Conservation (phyloP, 2,113 vertebrate genomes). For the Coregonus clupeaformis region DNA sequence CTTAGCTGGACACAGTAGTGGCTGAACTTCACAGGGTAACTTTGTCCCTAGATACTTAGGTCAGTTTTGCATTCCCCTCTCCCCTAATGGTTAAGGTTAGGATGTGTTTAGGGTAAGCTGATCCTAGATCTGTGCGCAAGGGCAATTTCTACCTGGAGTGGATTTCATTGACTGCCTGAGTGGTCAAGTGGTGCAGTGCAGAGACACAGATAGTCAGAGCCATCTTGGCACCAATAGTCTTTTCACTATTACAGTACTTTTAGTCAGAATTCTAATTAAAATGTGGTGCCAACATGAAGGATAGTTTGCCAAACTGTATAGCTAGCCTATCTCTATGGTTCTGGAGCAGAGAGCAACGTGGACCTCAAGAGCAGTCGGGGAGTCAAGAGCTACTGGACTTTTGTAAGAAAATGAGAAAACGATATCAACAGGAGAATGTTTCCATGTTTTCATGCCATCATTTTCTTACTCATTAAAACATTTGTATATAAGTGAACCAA, state of each 20-base stretch:
- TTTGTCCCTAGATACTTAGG: too few relatives aligned
- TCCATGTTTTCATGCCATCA: conserved; percentile 61
- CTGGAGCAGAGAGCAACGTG: conserved; percentile 37
- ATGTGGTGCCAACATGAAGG: conserved; percentile 42
- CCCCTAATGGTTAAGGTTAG: background rate
- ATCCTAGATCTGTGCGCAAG: background rate
- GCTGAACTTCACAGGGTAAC: too few relatives aligned
- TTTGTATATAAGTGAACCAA: conserved; percentile 67
- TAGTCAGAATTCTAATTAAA: conserved; percentile 47
- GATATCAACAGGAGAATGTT: conserved; percentile 46
- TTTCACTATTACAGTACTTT: conserved; percentile 40
- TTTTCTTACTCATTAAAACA: conserved; percentile 77
- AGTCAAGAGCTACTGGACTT: conserved; percentile 36
- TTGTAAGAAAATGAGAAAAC: conserved; percentile 38
- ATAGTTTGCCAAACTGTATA: conserved; percentile 61
- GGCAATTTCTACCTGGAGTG: background rate
- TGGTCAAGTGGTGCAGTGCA: conserved; percentile 44
- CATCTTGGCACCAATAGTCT: conserved; percentile 35
- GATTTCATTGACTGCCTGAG: conserved; percentile 15
- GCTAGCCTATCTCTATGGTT: conserved; percentile 50
- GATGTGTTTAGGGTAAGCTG: background rate
- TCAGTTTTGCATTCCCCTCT: conserved; percentile 25
- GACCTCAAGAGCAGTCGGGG: conserved; percentile 34
- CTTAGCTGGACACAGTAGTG: conserved; percentile 16
- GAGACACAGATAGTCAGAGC: conserved; percentile 41